Percentiles rank a stretch among this genome's conserved stretches.
Evolutionary conservation across 2,797 vertebrate genomes (phyloP).

Genomic region (Tragopan temminckii): DNA sequence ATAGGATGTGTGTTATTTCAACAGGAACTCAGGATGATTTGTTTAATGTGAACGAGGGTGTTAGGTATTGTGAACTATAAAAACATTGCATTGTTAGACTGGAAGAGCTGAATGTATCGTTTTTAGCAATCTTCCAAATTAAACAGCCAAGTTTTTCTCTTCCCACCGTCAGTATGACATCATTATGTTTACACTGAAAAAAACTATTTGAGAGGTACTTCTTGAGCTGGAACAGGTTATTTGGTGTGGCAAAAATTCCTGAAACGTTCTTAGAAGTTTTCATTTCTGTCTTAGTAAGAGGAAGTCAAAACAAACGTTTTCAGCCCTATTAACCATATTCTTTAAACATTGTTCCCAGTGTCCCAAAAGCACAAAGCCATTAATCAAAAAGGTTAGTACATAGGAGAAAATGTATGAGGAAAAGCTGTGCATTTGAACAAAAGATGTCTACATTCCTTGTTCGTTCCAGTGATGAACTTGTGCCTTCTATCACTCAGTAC

Average conservation of each 20-base stretch:
- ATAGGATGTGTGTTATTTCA: conserved; percentile 21
- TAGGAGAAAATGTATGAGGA: background rate
- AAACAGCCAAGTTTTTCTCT: conserved; percentile 74
- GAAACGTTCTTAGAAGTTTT: conserved; percentile 81
- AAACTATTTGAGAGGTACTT: background rate
- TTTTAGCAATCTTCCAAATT: conserved; percentile 77
- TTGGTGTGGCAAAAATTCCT: conserved; percentile 17
- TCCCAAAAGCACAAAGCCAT: background rate
- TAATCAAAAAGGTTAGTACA: background rate
- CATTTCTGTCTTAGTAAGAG: conserved; percentile 75
- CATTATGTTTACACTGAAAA: conserved; percentile 75
- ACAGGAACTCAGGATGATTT: conserved; percentile 12
- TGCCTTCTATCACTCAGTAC: background rate
- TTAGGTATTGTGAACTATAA: conserved; percentile 58
- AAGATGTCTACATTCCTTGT: background rate
- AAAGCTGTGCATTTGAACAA: background rate
- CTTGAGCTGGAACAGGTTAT: conserved; percentile 27
- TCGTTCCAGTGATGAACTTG: background rate
- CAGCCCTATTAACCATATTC: background rate
- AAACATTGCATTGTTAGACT: conserved; percentile 58
- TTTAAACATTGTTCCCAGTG: background rate
- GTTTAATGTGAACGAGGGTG: conserved; percentile 12
- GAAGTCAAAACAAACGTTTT: conserved; percentile 63
- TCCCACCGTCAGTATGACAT: conserved; percentile 74
- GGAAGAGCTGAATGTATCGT: conserved; percentile 67